Percentiles rank a stretch among this genome's conserved stretches.
phyloP scores from a whole-genome alignment of 2,888 invertebrate genomes.

The Macrophya annulata region DNA sequence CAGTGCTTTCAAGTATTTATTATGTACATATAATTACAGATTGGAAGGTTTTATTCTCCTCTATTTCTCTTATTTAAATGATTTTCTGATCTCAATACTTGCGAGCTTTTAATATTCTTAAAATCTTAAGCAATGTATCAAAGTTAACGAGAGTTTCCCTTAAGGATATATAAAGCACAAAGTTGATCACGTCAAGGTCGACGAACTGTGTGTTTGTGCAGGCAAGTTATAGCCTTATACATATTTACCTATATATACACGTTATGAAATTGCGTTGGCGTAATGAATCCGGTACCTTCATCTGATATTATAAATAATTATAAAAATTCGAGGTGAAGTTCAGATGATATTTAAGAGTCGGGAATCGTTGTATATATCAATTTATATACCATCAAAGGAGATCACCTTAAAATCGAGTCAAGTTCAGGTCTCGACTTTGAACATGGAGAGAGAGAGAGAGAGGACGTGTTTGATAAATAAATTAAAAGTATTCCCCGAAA shows the following conservation, averaged over 20 bases:
- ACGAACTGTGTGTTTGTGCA: background rate
- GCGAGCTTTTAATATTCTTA: background rate
- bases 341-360: constrained; percentile 19
- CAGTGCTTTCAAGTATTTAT: background rate
- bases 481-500: constrained; percentile 13
- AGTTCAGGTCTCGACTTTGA: constrained; percentile 16
- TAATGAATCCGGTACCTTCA: background rate
- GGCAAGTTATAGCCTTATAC: background rate
- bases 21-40: background rate
- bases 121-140: constrained; percentile 2
- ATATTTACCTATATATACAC: too few species aligned
- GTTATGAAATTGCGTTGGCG: background rate
- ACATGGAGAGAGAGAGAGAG: background rate
- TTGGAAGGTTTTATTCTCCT: too few species aligned
- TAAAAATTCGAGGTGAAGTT: constrained; percentile 19
- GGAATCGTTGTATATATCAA: constrained; percentile 17
- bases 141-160: background rate
- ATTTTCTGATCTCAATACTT: background rate
- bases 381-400: constrained; percentile 30
- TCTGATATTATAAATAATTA: constrained; percentile 8
- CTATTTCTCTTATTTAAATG: background rate
- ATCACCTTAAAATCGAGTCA: constrained; percentile 8
- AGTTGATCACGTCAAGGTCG: background rate
- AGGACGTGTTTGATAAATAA: constrained; percentile 30
- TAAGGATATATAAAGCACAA: background rate